Base-by-base conservation (phyloP, 2,888 invertebrate genomes). In the Drosophila gaucha region DNA sequence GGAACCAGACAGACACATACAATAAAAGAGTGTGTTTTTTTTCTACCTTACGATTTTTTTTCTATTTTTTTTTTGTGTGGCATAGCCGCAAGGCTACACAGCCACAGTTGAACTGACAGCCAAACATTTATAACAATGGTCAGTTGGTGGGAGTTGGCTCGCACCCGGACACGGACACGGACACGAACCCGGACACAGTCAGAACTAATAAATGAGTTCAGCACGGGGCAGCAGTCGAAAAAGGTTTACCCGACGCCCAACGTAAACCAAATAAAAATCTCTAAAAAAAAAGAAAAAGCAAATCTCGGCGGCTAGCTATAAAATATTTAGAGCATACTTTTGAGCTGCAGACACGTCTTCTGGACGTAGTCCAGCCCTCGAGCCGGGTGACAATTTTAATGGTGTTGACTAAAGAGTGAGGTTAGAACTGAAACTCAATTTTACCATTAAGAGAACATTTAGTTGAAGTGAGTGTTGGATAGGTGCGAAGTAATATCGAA, bases 191-290 rank as follows among this genome's bases (percentile, higher is more conserved):
- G 55, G 64, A 74, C 60, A 65, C 64, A 43, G 72, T 54, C 86
- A 73, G 84, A 78, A 86, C 83, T 83, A 84, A 84, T 84, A 86
- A 86, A 84, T 84, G 86, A 86, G 84, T 74, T 78, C 78, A 74
- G 79, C 72, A 30, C 28, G 39, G 59, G 73, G 35, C 55, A 56
- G 39, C 52, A 73, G 73, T 59, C 63, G 49, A 74, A 74, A 74
- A 74, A 74, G 74, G 70, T 67, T 74, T 63, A 71, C 22, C 55
- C 65, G 24, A 43, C 44, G 62, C 38, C 46, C 20, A n/a, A 14
- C 71, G 59, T 57, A 68, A 76, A 66, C 75, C 66, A 69, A 75
- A 76, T 66, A 74, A 71, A 65, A 74, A 67, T 46, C 58, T 59
- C 35, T 22, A 4, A 3, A n/a, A 30, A 18, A 18, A 30, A 16